phyloP scores from a whole-genome alignment of 2,113 vertebrate species.

The Elachura formosa region DNA sequence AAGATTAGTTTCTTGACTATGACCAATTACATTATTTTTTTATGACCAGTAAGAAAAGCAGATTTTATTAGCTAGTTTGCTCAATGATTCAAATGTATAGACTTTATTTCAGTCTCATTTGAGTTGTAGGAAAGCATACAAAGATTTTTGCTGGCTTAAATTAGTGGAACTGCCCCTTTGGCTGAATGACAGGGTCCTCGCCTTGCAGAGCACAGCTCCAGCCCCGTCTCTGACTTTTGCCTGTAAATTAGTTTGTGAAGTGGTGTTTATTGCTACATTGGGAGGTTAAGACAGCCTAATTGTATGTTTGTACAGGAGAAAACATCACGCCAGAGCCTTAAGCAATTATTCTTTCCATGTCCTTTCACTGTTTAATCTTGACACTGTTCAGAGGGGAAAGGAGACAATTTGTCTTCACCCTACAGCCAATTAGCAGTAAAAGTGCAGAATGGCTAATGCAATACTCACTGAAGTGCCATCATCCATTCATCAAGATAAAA shows the following conservation, averaged over 20 bases:
- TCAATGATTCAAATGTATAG: slow-evolving; percentile 70
- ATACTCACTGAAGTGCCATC: slow-evolving; percentile 4
- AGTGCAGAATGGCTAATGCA: slow-evolving; percentile 30
- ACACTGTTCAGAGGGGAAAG: slow-evolving; percentile 64
- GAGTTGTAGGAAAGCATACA: slow-evolving; percentile 63
- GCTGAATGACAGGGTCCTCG: slow-evolving; percentile 51
- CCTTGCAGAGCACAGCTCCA: slow-evolving; percentile 57
- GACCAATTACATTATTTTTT: slow-evolving; percentile 72
- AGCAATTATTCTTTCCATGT: slow-evolving; percentile 74
- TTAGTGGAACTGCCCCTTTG: slow-evolving; percentile 67
- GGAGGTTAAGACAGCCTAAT: slow-evolving; percentile 81
- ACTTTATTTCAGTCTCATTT: slow-evolving; percentile 67
- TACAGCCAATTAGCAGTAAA: slow-evolving; percentile 54
- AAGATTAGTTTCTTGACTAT: slow-evolving; percentile 57
- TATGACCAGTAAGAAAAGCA: slow-evolving; percentile 69
- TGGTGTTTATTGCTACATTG: slow-evolving; percentile 77
- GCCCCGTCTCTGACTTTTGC: slow-evolving; percentile 61
- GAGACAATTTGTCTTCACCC: slow-evolving; percentile 73
- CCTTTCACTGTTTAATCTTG: slow-evolving; percentile 66
- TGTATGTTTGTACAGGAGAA: slow-evolving; percentile 76
- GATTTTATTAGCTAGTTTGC: slow-evolving; percentile 73
- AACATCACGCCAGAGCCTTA: slow-evolving; percentile 68
- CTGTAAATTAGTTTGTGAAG: slow-evolving; percentile 79
- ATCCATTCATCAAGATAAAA: slow-evolving; percentile 37
- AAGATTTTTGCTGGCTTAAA: slow-evolving; percentile 74